Evolutionary conservation across 2,888 invertebrate genomes (phyloP), one percentile per base, ranked within the genome.

Genomic region (Anoplius nigerrimus): DNA sequence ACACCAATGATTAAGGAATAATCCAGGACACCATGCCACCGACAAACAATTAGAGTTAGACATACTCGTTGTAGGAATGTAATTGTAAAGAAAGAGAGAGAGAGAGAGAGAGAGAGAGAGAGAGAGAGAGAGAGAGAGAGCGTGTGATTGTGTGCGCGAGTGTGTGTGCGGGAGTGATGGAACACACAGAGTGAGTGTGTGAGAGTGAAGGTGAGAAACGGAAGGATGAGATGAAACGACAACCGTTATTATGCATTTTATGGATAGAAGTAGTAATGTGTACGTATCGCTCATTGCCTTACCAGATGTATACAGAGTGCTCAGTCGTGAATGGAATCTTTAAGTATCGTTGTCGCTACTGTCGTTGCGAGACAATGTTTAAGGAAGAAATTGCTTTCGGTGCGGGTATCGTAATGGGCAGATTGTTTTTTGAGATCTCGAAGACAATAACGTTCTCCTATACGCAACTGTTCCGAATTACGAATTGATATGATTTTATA

Each of bases 11-110:
- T 43, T 13, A 20, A 5, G 46, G 27, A 20, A 27, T 53, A 67
- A 71, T 74, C 71, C 71, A 71, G 74, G 62, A 74, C 74, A 75
- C 66, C 71, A 34, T 74, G 67, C 68, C 74, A 71, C 74, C 74
- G 71, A 71, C 34, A 48, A 69, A 55, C 53, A 54, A 48, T 16
- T 66, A 61, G 66, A 53, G n/a, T 8, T 21, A 53, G 20, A 1
- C 3, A 20, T 48, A 5, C 16, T 18, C 16, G 21, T n/a, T n/a
- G 42, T 48, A 22, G 52, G 16, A 42, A 62, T 34, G 34, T 34
- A 8, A 34, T 13, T 34, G 34, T 34, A 34, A 34, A 34, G 34
- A 34, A 1, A 34, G 8, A 34, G 1, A 34, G 34, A 34, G 6
- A 34, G 34, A 3, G 34, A 34, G 34, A 2, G 11, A 6, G 34